A percentile compares a stretch with the other conserved stretches of the same genome.
Evolutionary conservation across 2,797 vertebrate genomes (phyloP).

Genomic region (Tauraco hartlaubi): DNA sequence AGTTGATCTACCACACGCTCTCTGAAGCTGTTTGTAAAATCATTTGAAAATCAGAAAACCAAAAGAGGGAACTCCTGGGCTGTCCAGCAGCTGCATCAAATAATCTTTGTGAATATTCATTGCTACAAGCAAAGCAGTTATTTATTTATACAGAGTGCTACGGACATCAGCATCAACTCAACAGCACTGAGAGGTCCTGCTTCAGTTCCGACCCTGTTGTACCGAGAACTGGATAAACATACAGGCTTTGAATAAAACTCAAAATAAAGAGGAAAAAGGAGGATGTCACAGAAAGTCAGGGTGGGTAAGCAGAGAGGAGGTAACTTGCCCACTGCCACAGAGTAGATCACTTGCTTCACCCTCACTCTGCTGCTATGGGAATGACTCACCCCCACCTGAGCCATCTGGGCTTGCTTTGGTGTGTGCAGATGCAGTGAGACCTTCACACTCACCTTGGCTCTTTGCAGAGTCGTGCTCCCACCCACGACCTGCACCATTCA

Average conservation of each 20-base stretch:
- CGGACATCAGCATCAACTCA: background rate
- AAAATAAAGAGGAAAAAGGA: background rate
- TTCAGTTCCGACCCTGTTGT: background rate
- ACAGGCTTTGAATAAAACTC: background rate
- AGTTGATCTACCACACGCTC: background rate
- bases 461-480: background rate
- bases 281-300: background rate
- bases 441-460: background rate
- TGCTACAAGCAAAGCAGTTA: background rate
- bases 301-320: fast-evolving
- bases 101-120: background rate
- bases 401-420: fast-evolving
- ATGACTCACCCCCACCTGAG: background rate
- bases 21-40: background rate
- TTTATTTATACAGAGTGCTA: background rate
- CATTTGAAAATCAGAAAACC: background rate
- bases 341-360: background rate
- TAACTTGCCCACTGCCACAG: background rate
- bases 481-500: fast-evolving
- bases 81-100: background rate
- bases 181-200: background rate
- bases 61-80: background rate
- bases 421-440: background rate
- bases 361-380: background rate
- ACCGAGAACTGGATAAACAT: background rate